Percentiles rank a stretch among this genome's conserved stretches.
phyloP scores from a whole-genome alignment of 2,797 vertebrate species.

The Siniperca undulata region DNA sequence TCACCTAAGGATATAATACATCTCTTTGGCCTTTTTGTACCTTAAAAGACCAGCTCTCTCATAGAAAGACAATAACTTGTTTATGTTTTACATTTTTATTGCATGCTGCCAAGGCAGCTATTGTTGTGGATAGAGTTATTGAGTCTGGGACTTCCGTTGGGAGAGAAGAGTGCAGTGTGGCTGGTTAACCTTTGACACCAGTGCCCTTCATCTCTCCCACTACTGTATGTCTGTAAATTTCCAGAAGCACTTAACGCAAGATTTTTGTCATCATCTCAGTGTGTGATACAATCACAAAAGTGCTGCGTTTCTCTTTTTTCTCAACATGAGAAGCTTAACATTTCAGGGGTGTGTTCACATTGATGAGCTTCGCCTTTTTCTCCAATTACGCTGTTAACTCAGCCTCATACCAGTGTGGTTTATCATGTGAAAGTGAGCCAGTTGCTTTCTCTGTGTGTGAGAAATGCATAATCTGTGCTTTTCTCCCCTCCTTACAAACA shows the following conservation, averaged over 20 bases:
- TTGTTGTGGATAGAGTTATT: slow-evolving; percentile 53
- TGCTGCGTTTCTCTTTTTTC: slow-evolving; percentile 26
- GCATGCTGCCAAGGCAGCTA: slow-evolving; percentile 35
- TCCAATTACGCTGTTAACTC: slow-evolving; percentile 62
- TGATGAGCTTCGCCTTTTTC: slow-evolving; percentile 19
- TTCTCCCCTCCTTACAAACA: slow-evolving; percentile 46
- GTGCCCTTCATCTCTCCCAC: background rate
- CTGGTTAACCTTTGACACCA: slow-evolving; percentile 41
- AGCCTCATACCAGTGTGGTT: slow-evolving; percentile 33
- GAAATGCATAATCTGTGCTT: slow-evolving; percentile 67
- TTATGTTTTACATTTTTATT: slow-evolving; percentile 64
- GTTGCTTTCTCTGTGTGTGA: slow-evolving; percentile 42
- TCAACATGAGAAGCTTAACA: slow-evolving; percentile 34
- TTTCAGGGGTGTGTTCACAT: slow-evolving; percentile 29
- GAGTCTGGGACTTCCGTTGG: slow-evolving; percentile 44
- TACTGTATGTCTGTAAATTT: slow-evolving; percentile 12
- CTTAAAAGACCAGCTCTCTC: slow-evolving; percentile 21
- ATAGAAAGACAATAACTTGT: slow-evolving; percentile 54
- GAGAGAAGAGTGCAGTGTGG: slow-evolving; percentile 12
- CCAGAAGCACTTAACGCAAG: background rate
- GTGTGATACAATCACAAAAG: slow-evolving; percentile 35
- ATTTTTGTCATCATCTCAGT: slow-evolving; percentile 37
- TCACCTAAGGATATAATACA: slow-evolving; percentile 55
- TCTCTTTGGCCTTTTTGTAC: slow-evolving; percentile 51
- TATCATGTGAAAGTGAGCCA: slow-evolving; percentile 58